Conservation (phyloP, 2,888 invertebrate genomes). For the Ditylenchus weischeri region DNA sequence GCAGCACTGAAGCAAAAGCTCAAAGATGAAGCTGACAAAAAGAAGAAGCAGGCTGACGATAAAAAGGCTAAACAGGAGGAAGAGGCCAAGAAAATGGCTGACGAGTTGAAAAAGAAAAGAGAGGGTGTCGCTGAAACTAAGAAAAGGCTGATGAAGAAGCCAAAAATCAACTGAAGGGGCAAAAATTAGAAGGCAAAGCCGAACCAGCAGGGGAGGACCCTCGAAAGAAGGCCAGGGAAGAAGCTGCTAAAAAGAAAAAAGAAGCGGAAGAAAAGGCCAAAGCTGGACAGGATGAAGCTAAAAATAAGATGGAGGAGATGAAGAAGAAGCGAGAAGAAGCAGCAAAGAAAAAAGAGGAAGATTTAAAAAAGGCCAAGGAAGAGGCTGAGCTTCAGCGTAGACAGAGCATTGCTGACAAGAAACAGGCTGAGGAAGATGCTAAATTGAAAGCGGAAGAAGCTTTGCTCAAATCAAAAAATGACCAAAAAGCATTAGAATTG, state of each 20-base stretch:
- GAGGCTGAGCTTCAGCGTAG: conserved; percentile 20
- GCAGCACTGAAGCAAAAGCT: conserved; percentile 18
- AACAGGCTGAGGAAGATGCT: not conserved
- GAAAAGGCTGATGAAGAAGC: conserved; percentile 16
- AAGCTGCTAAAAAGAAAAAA: conserved; percentile 24
- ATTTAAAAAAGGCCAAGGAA: conserved; percentile 19
- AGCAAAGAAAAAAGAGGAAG: conserved; percentile 27
- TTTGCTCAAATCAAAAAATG: conserved; percentile 12
- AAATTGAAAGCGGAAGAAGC: conserved; percentile 10
- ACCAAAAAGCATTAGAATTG: not conserved
- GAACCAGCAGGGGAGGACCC: conserved; percentile 24
- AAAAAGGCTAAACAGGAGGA: conserved; percentile 32
- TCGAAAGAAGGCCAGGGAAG: conserved; percentile 16
- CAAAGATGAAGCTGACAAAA: conserved; percentile 21
- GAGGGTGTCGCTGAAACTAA: conserved; percentile 16
- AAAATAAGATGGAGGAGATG: conserved; percentile 19
- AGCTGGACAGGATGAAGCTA: conserved; percentile 15
- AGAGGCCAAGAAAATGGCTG: conserved; percentile 36
- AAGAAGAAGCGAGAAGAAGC: conserved; percentile 6
- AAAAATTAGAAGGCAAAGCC: conserved; percentile 23
- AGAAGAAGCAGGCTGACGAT: conserved; percentile 28
- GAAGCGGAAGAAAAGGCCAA: conserved; percentile 17
- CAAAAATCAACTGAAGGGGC: conserved; percentile 21
- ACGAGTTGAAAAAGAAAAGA: conserved; percentile 25
- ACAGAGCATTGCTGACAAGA: not conserved